A percentile compares a stretch with the other conserved stretches of the same genome.
Conservation (phyloP, 2,797 vertebrate species). For the Eidolon dupreanum region DNA sequence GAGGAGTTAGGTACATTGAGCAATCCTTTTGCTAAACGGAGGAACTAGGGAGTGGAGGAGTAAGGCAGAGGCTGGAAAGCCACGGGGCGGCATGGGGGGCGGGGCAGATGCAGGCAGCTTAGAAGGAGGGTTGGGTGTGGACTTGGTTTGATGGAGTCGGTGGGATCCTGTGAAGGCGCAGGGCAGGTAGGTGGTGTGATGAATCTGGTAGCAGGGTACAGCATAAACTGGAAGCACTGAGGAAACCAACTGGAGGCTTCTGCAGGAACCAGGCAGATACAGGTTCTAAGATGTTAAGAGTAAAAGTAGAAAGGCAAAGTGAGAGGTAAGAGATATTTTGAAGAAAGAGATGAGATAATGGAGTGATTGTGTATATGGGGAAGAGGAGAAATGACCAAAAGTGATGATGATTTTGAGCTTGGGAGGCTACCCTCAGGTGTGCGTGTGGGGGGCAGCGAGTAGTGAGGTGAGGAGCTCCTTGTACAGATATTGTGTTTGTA, state of each 20-base stretch:
- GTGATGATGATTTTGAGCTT: neutral
- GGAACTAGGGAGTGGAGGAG: neutral
- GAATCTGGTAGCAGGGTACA: neutral
- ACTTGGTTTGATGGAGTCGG: neutral
- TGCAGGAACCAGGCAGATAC: neutral
- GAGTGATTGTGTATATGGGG: neutral
- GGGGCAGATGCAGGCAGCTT: neutral
- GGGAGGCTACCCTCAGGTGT: neutral
- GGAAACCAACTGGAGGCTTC: neutral
- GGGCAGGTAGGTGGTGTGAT: neutral
- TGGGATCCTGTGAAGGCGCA: neutral
- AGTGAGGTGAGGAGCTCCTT: neutral
- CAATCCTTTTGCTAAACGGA: neutral
- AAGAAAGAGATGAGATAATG: neutral
- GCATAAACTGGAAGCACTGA: neutral
- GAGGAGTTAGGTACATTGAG: neutral
- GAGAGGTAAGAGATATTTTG: neutral
- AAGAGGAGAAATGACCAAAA: neutral
- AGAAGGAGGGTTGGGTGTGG: neutral
- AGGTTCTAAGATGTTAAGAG: neutral
- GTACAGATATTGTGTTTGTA: neutral
- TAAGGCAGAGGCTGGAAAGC: neutral
- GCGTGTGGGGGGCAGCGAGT: too few species aligned
- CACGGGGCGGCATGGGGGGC: neutral
- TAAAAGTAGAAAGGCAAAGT: neutral